These are phyloP conservation scores for Candoia aspera DNA, from an alignment of 2,113 vertebrate species.

Conservation along the genomic window DNA sequence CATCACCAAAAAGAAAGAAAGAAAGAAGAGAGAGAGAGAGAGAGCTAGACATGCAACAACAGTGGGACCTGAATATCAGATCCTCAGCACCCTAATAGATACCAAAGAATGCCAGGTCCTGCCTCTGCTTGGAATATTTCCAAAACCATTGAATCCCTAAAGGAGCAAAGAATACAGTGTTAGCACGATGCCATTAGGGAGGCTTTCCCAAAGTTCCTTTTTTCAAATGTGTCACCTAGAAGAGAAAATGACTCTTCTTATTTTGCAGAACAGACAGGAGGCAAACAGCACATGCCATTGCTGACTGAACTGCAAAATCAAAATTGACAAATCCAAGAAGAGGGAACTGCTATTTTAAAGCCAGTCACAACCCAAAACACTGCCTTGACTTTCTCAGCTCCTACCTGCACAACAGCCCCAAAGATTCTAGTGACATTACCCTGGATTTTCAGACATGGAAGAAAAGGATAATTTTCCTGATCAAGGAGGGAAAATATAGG, in stretches of 20 bases:
- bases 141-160: slow-evolving; percentile 38
- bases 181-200: slow-evolving; percentile 29
- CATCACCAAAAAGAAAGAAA: not conserved
- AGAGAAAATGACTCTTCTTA: slow-evolving; percentile 69
- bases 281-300: slow-evolving; percentile 62
- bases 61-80: not conserved
- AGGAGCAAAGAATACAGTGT: slow-evolving; percentile 32
- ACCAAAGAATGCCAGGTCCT: not conserved
- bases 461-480: slow-evolving; percentile 49
- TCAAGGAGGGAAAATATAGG: slow-evolving; percentile 1
- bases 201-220: slow-evolving; percentile 43
- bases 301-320: slow-evolving; percentile 71
- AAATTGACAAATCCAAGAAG: slow-evolving; percentile 71
- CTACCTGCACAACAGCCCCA: slow-evolving; percentile 41
- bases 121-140: slow-evolving; percentile 11
- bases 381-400: slow-evolving; percentile 46
- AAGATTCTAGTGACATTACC: slow-evolving; percentile 54
- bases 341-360: slow-evolving; percentile 59
- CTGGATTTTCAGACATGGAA: slow-evolving; percentile 53
- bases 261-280: slow-evolving; percentile 68
- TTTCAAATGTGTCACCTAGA: slow-evolving; percentile 61
- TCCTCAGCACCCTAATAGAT: not conserved
- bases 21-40: not conserved
- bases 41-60: not conserved
- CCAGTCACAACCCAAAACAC: slow-evolving; percentile 29